Evolutionary conservation across 1,140 invertebrate species (phyloP), one percentile per base, ranked within the genome.

Genomic region (Tetramorium parvispinum): DNA sequence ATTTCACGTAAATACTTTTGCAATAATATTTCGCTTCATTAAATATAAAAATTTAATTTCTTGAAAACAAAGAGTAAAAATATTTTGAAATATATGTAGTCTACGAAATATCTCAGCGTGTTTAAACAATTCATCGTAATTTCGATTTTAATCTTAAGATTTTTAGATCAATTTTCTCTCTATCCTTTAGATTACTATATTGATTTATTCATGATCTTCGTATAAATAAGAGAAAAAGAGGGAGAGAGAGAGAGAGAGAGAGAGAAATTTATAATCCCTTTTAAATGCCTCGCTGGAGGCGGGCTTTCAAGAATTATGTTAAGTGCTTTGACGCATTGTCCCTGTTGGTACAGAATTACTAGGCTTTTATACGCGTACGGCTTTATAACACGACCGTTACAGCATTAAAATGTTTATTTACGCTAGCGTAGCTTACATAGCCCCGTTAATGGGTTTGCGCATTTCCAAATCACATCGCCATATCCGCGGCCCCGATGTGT

Each of bases 381-480:
- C 79, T 83, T 83, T 83, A 83, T 83, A 83, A 83, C 79, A 68
- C 79, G 79, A 75, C 79, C 71, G 79, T 83, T 83, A 73, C 79
- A 83, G 53, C 79, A 83, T 83, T 83, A 83, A 75, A 83, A 83
- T 83, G 79, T 83, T 83, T 83, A 83, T 83, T 83, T 75, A 83
- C 79, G 79, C 79, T 83, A 83, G 79, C 68, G 68, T 83, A 83
- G 79, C 79, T 83, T 83, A 83, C 79, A 83, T 83, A 83, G 79
- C 79, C 68, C 68, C 79, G 79, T 83, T 83, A 83, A 83, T 83
- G 79, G 79, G 79, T 75, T 83, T 83, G 79, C 79, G 79, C 79
- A 83, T 83, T 83, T 83, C 79, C 79, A 83, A 83, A 83, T 83
- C 79, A 83, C 79, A 83, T 83, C 79, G 79, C 79, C 79, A 83